Evolutionary conservation across 2,797 vertebrate species (phyloP).

Genomic region (Potorous gilbertii): DNA sequence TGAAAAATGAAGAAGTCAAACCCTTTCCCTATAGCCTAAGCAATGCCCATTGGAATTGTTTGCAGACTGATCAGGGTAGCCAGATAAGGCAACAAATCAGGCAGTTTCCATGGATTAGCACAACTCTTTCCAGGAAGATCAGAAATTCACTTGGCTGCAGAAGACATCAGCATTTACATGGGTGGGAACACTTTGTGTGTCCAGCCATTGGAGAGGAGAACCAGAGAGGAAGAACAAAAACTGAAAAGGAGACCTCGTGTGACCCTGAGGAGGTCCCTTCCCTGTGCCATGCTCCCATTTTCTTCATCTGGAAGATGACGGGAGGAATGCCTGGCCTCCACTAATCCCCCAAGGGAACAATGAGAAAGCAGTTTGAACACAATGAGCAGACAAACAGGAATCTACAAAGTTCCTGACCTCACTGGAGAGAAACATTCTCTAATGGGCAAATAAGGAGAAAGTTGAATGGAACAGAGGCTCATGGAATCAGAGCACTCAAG

Average conservation of each 20-base stretch:
- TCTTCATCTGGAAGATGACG: neutral
- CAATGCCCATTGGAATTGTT: neutral
- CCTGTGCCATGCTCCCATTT: neutral
- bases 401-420: neutral
- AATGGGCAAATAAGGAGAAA: neutral
- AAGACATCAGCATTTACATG: neutral
- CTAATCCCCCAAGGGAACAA: neutral
- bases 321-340: neutral
- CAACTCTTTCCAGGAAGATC: slow-evolving; percentile 40
- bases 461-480: neutral
- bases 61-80: neutral
- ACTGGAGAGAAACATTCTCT: neutral
- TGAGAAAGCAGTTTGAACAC: neutral
- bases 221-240: neutral
- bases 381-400: neutral
- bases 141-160: neutral
- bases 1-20: neutral
- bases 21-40: neutral
- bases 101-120: neutral
- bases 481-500: neutral
- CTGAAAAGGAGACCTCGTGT: slow-evolving; percentile 12
- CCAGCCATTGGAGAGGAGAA: neutral
- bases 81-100: accelerated
- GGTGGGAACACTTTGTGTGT: neutral
- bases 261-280: slow-evolving; percentile 19